Percentiles rank a stretch among this genome's conserved stretches.
These are phyloP conservation scores for Limnephilus marmoratus DNA, from an alignment of 2,888 invertebrate genomes.

Conservation along the genomic window DNA sequence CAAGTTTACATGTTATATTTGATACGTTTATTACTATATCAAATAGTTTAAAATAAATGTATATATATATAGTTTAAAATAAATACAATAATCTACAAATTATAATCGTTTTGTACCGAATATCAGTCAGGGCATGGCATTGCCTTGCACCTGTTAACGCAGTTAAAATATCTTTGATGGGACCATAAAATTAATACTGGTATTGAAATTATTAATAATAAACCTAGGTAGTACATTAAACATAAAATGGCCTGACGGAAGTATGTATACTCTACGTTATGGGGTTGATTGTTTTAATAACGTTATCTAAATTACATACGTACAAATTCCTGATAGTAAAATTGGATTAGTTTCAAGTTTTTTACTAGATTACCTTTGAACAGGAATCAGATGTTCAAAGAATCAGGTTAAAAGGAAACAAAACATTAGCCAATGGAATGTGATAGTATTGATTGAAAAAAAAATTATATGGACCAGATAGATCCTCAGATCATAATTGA, in stretches of 20 bases:
- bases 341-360: neutral
- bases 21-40: too few relatives aligned
- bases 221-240: neutral
- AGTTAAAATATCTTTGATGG: neutral
- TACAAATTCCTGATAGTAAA: neutral
- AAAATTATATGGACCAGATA: too few relatives aligned
- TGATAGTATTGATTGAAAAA: too few relatives aligned
- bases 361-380: neutral
- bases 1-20: neutral
- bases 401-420: neutral
- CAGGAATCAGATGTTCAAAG: neutral
- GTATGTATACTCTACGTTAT: neutral
- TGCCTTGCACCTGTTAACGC: too few relatives aligned
- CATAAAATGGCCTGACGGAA: neutral
- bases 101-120: too few relatives aligned
- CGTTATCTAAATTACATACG: neutral
- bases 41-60: too few relatives aligned
- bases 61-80: too few relatives aligned
- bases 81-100: too few relatives aligned
- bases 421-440: neutral
- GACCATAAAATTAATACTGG: neutral
- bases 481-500: too few relatives aligned
- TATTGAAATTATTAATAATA: neutral
- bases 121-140: too few relatives aligned
- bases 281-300: neutral